A percentile compares a stretch with the other conserved stretches of the same genome.
Evolutionary conservation across 2,113 vertebrate genomes (phyloP).

Genomic region (Junco hyemalis): DNA sequence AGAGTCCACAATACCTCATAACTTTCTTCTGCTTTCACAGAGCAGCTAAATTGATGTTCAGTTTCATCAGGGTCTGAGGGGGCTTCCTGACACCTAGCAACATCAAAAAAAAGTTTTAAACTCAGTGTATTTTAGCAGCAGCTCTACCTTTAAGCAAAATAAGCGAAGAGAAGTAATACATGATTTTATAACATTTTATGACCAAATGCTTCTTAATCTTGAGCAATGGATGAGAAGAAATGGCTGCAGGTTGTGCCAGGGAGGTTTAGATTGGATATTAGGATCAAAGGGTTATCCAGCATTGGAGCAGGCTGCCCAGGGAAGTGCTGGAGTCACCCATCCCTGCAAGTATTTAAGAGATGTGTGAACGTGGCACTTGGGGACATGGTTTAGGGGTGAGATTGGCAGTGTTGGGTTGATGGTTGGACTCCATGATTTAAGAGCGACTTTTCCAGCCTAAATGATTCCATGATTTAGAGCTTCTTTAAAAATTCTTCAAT

Average conservation of each 20-base stretch:
- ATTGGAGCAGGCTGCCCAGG: background rate
- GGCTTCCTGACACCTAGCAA: background rate
- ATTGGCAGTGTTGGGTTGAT: background rate
- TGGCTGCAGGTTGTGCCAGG: background rate
- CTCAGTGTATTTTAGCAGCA: background rate
- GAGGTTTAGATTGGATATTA: background rate
- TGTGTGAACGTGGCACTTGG: fast-evolving
- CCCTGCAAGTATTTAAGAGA: background rate
- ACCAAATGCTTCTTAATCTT: background rate
- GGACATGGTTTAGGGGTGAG: background rate
- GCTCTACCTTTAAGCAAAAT: background rate
- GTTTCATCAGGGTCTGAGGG: background rate
- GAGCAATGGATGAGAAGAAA: background rate
- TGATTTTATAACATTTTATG: background rate
- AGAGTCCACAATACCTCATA: background rate
- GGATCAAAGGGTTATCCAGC: background rate
- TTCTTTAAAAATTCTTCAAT: background rate
- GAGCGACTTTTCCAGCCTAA: background rate
- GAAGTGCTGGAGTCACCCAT: background rate
- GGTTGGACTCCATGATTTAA: background rate
- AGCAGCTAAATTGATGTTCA: background rate
- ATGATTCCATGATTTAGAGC: background rate
- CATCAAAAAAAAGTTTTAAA: background rate
- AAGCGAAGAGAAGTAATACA: background rate
- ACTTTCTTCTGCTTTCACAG: background rate